phyloP scores from a whole-genome alignment of 2,797 vertebrate species.

The Oreochromis mossambicus region DNA sequence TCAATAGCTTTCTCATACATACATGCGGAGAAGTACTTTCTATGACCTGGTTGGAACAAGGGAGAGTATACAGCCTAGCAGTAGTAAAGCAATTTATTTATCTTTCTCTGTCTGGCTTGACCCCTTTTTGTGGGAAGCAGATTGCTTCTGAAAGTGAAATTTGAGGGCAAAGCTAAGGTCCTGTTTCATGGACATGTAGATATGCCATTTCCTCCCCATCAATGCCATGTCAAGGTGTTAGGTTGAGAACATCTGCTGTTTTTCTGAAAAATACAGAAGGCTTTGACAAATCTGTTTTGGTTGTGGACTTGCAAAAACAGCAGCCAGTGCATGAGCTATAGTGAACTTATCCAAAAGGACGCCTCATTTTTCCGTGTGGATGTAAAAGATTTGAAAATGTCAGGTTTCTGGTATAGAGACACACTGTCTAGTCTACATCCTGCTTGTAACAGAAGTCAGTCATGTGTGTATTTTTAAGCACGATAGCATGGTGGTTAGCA shows the following conservation, averaged over 20 bases:
- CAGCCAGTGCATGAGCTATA: slow-evolving; percentile 1
- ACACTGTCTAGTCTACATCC: not conserved
- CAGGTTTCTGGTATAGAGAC: not conserved
- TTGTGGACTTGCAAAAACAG: slow-evolving; percentile 23
- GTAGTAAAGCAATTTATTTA: slow-evolving; percentile 69
- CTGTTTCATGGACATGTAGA: slow-evolving; percentile 31
- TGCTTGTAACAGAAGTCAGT: not conserved
- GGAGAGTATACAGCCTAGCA: slow-evolving; percentile 35
- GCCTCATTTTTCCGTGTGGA: slow-evolving; percentile 7
- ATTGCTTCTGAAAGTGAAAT: slow-evolving; percentile 64
- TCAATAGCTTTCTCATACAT: not conserved
- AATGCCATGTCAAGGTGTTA: slow-evolving; percentile 17
- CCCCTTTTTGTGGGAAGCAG: slow-evolving; percentile 62
- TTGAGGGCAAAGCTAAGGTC: slow-evolving; percentile 42
- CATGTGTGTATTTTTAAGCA: not conserved
- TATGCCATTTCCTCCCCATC: slow-evolving; percentile 50
- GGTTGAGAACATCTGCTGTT: not conserved
- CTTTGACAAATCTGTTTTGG: slow-evolving; percentile 18
- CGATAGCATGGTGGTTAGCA: too few species aligned
- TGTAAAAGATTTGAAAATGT: slow-evolving; percentile 14
- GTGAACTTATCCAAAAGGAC: slow-evolving; percentile 3
- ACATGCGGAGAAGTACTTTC: slow-evolving; percentile 8
- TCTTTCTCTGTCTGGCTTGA: slow-evolving; percentile 46
- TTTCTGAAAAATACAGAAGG: not conserved
- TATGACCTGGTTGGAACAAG: slow-evolving; percentile 48